Evolutionary conservation across 2,113 vertebrate genomes (phyloP), one percentile per base, ranked within the genome.

Genomic region (Notothenia coriiceps): DNA sequence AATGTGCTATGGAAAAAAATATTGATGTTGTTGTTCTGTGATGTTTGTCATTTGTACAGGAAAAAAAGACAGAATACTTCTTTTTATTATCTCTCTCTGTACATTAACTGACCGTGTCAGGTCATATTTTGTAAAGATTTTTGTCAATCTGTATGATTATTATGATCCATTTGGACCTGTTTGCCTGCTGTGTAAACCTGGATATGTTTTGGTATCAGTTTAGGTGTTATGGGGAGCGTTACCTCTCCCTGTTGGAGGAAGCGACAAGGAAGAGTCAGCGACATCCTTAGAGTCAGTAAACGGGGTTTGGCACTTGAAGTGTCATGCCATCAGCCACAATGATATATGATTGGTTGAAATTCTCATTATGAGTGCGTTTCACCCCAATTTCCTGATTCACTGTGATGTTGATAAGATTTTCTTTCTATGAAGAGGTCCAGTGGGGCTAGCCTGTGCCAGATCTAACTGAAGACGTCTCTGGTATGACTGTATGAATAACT

Each of bases 11-110:
- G 80, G 66, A 87, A 86, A 91, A 40, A 86, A 68, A 78, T 95
- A 94, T 95, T 86, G 95, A 94, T 96, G 96, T 98, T 96, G 96
- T 98, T 96, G 96, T 98, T 96, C 93, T 95, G 97, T 98, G 96
- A 94, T 97, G 96, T 98, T 97, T 97, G 96, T 98, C 97, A 96
- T 98, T 97, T 98, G 97, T 99, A 98, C 95, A 97, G 89, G 84
- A 88, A 83, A 87, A 89, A 90, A 88, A 84, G 50, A 88, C 57
- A 84, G 72, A 90, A 79, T 64, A 70, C 33, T 91, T 92, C 74
- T 91, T 92, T 90, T 91, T 91, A 85, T 89, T 86, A 89, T 86
- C 84, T 83, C 84, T 83, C 96, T 95, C 88, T 95, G 93, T 93
- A 94, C 85, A 94, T 92, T 89, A 90, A 93, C 87, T 82, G 90